Conservation (phyloP, 2,888 invertebrate genomes). For the Chalcosyrphus nemorum region DNA sequence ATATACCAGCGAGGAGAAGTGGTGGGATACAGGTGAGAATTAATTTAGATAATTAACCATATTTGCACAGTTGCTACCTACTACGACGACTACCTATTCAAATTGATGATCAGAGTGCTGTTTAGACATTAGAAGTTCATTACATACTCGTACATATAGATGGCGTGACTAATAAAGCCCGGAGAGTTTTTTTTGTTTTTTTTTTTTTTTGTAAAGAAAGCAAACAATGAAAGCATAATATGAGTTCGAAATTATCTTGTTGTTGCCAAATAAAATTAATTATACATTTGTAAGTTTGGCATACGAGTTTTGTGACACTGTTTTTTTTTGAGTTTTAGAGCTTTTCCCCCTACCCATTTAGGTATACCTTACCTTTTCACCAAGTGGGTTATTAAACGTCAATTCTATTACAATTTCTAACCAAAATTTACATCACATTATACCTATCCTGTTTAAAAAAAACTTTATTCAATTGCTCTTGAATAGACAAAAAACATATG, state of each 20-base stretch:
- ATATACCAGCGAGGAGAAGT: conserved; percentile 12
- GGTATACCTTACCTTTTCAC: neutral
- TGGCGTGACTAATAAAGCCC: neutral
- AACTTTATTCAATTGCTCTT: too few relatives aligned
- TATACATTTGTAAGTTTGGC: neutral
- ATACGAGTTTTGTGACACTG: neutral
- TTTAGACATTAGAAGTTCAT: neutral
- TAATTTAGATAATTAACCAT: neutral
- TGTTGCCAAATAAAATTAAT: neutral
- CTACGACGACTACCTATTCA: neutral
- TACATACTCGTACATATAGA: too few relatives aligned
- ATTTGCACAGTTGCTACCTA: neutral
- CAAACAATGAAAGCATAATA: neutral
- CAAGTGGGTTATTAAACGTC: neutral
- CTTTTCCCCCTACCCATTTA: neutral
- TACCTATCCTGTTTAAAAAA: neutral
- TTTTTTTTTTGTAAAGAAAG: neutral
- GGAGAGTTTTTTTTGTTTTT: neutral
- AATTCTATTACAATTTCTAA: neutral
- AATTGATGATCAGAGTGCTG: neutral
- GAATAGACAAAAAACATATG: too few relatives aligned
- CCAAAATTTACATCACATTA: neutral
- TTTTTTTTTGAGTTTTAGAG: neutral
- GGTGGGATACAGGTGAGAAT: conserved; percentile 46
- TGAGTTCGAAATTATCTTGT: neutral